phyloP scores from a whole-genome alignment of 2,113 vertebrate genomes.

The Mustela lutreola region DNA sequence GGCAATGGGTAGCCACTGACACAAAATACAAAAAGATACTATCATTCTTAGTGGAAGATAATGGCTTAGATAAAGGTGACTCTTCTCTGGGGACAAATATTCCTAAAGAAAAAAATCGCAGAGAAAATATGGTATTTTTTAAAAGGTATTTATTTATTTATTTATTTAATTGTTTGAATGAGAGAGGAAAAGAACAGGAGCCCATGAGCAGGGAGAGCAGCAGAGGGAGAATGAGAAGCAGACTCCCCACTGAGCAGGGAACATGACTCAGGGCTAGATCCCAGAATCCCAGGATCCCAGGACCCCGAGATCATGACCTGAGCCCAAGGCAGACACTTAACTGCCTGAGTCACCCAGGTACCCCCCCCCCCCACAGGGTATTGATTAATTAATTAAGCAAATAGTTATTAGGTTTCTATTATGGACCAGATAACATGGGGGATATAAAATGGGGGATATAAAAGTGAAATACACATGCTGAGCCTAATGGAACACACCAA shows the following conservation, averaged over 20 bases:
- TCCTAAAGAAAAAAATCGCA: conserved; percentile 8
- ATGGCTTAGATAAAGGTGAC: background rate
- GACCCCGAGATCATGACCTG: background rate
- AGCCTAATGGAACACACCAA: background rate
- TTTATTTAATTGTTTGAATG: background rate
- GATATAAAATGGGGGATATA: background rate
- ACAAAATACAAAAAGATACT: background rate
- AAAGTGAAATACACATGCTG: background rate
- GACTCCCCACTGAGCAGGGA: too few species aligned
- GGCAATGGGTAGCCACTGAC: background rate
- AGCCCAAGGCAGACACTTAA: background rate
- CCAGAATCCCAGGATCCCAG: background rate
- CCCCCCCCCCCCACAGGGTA: background rate
- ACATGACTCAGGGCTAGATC: background rate
- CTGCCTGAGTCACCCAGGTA: background rate
- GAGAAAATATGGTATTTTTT: background rate
- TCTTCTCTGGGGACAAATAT: background rate
- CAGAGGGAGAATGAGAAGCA: background rate
- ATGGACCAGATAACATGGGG: background rate
- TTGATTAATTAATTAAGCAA: conserved; percentile 11
- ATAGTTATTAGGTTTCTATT: background rate
- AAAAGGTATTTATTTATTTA: background rate
- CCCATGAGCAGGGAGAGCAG: too few species aligned
- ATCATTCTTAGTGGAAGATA: background rate
- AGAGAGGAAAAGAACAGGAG: background rate